Evolutionary conservation across 1,140 invertebrate genomes (phyloP), one percentile per base, ranked within the genome.

Genomic region (Monomorium pharaonis): DNA sequence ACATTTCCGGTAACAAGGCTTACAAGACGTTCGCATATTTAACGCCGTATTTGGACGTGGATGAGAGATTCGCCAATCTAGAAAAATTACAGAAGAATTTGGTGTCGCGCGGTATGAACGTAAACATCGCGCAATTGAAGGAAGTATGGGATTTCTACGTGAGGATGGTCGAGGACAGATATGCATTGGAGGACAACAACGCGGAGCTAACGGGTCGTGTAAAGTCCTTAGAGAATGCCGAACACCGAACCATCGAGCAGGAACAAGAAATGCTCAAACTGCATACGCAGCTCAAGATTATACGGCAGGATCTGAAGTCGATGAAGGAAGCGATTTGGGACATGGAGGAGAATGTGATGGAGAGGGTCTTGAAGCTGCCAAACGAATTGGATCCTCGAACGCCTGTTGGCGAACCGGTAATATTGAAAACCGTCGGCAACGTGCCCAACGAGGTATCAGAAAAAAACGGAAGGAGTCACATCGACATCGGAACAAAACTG

Each of bases 301-400:
- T 97, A 0, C 96, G 96, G 89, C 95, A 96, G 30, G 96, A 97
- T 83, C 87, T 96, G 24, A 96, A 95, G 92, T 94, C 91, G 77
- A 91, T 97, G 56, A 96, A 95, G 92, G 87, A 95, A 24, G 93
- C 94, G 74, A 86, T 96, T 5, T 96, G 96, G 95, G 95, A 95
- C 18, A 89, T 97, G 58, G 96, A 97, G 90, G 96, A 97, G 89
- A 93, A 93, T 70, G 94, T 96, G 0, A 94, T 97, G 7, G 70
- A 96, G 21, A 93, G 95, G 92, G 91, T 95, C 69, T 94, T 98
- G 56, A 95, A 95, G 90, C 89, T 98, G 65, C 97, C 97, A 0
- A 97, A 97, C 91, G 86, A 92, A 72, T 88, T 98, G 27, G 96
- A 98, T 93, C 75, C 92, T n/a, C 94, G 93, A 60, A 97, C 97